Base-by-base conservation (phyloP, 2,888 invertebrate genomes). In the Rotaria magnacalcarata region DNA sequence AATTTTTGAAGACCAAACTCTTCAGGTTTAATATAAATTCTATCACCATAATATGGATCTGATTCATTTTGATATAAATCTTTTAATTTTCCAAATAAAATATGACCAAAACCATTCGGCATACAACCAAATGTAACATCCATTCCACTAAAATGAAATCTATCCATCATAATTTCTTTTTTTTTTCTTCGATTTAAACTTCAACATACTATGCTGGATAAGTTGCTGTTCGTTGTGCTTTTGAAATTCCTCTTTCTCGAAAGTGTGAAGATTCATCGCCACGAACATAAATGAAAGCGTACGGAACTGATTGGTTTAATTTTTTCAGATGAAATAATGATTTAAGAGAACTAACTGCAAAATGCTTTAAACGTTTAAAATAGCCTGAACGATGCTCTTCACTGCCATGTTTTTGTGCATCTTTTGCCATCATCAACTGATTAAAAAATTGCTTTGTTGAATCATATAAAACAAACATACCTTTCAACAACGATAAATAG, bases 261-360 rank as follows among this genome's bases (percentile, higher is more conserved):
- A 80, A 80, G 47, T 80, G 75, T 80, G 75, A 80, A 19, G 75
- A 80, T 80, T 80, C 75, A 47, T 80, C 75, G 47, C 75, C 75
- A 24, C 75, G 75, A 47, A 80, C 75, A 47, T 80, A 80, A 10
- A 80, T 80, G 47, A 80, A 80, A 47, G 75, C 47, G 24, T 80
- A 19, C 3, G 75, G 47, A 19, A 21, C 21, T 41, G 43, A 21
- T 80, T 47, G 6, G 47, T 80, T 80, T 24, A 80, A 24, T 80
- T 80, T 24, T 80, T 80, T 43, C 21, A 43, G 1, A 41, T 80
- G 41, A 43, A 80, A 80, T 80, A 80, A 24, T 43, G 75, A 80
- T 47, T 80, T 80, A 10, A 80, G 2, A 7, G 75, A 47, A 47
- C 41, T 43, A 7, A 47, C 0, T 43, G 75, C 75, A 80, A 80